Percentiles rank a stretch among this genome's conserved stretches.
Evolutionary conservation across 2,888 invertebrate genomes (phyloP).

Genomic region (Lycia hirtaria): DNA sequence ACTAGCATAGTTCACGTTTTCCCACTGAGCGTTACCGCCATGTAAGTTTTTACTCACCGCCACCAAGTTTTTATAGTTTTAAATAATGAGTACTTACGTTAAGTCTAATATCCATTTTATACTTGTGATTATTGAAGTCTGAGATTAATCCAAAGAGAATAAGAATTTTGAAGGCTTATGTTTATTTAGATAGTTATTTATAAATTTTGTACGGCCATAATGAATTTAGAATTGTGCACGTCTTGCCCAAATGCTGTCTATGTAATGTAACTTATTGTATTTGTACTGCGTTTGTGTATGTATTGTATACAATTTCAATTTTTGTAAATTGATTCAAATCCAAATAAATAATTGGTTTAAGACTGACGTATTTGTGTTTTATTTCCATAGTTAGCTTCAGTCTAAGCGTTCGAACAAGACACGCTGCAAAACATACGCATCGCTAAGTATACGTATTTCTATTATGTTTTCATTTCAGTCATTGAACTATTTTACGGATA

Average conservation of each 20-base stretch:
- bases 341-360: conserved; percentile 68
- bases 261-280: conserved; percentile 54
- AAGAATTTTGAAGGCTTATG: conserved; percentile 32
- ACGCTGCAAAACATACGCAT: too few relatives aligned
- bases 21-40: conserved; percentile 36
- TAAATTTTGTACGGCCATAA: conserved; percentile 40
- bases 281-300: conserved; percentile 53
- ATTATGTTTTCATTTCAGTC: too few relatives aligned
- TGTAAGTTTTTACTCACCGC: conserved; percentile 35
- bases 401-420: too few relatives aligned
- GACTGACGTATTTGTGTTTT: conserved; percentile 46
- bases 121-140: conserved; percentile 64
- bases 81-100: conserved; percentile 35
- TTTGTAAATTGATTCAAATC: conserved; percentile 69
- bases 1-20: conserved; percentile 33
- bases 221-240: conserved; percentile 38
- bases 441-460: too few relatives aligned
- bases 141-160: conserved; percentile 60
- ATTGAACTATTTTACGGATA: too few relatives aligned
- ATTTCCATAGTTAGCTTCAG: not conserved
- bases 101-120: conserved; percentile 42
- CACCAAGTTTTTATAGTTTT: conserved; percentile 37
- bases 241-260: conserved; percentile 63
- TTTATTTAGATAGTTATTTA: conserved; percentile 48
- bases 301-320: conserved; percentile 59